Conservation (phyloP, 2,113 vertebrate genomes). For the Hemibagrus wyckioides region DNA sequence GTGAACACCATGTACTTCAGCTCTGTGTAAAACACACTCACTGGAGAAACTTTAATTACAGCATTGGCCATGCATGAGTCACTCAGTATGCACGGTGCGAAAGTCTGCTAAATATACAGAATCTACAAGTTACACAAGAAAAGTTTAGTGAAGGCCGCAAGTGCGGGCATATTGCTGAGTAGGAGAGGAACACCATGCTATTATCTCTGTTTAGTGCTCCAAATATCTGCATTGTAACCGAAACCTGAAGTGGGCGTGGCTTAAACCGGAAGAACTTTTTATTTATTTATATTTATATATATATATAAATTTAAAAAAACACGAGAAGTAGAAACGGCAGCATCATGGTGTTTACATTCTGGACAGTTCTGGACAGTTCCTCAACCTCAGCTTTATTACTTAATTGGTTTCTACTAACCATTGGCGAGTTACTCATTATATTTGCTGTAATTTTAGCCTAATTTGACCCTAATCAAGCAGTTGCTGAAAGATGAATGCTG, state of each 20-base stretch:
- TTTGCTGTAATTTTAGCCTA: neutral
- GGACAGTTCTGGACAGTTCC: neutral
- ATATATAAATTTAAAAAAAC: too few species aligned
- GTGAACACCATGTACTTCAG: neutral
- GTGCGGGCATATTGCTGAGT: neutral
- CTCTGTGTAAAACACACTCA: neutral
- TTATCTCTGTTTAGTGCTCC: neutral
- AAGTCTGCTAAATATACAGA: neutral
- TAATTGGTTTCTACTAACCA: neutral
- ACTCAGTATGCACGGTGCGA: neutral
- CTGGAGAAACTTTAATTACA: conserved; percentile 34
- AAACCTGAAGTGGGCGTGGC: neutral
- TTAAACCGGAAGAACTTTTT: neutral
- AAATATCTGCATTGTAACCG: neutral
- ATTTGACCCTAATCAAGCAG: neutral
- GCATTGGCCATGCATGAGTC: neutral
- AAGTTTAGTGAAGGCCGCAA: neutral
- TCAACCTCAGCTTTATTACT: neutral
- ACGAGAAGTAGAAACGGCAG: neutral
- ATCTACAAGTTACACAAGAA: conserved; percentile 3
- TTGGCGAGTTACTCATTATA: neutral
- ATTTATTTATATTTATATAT: too few species aligned
- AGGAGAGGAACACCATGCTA: too few species aligned
- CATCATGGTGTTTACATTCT: neutral
- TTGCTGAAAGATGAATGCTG: neutral